Percentiles rank a stretch among this genome's conserved stretches.
These are phyloP conservation scores for Lerema accius DNA, from an alignment of 1,140 invertebrate genomes.

Conservation along the genomic window DNA sequence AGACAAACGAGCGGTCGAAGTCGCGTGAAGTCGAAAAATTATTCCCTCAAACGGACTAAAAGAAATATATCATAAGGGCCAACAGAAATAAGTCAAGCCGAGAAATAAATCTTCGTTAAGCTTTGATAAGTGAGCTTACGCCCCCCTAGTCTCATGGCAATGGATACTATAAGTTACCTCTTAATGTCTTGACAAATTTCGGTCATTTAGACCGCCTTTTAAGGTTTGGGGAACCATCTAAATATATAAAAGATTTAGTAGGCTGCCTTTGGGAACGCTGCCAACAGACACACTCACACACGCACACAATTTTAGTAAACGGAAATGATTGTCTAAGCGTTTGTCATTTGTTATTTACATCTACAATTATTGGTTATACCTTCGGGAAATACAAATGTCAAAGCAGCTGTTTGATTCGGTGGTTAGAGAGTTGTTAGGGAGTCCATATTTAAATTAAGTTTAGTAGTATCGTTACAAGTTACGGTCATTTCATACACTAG, in stretches of 20 bases:
- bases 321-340: no score
- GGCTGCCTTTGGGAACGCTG: background rate
- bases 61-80: slow-evolving; percentile 46
- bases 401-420: no score
- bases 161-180: slow-evolving; percentile 41
- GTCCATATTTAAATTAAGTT: no score
- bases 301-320: no score
- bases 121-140: slow-evolving; percentile 49
- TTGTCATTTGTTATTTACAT: no score
- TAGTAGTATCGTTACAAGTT: no score
- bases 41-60: slow-evolving; percentile 22
- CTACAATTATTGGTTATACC: no score
- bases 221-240: background rate
- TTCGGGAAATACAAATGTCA: no score
- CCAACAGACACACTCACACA: no score
- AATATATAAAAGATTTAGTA: slow-evolving; percentile 10
- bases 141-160: slow-evolving; percentile 35
- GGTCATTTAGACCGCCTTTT: slow-evolving; percentile 27
- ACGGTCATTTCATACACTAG: no score
- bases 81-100: slow-evolving; percentile 46
- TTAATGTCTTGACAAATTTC: slow-evolving; percentile 48
- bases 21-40: slow-evolving; percentile 19
- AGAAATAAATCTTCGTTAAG: slow-evolving; percentile 57
- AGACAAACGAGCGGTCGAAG: slow-evolving; percentile 11
- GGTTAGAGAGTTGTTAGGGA: no score